Evolutionary conservation across 2,888 invertebrate genomes (phyloP), one percentile per base, ranked within the genome.

Genomic region (Acrobasis repandana): DNA sequence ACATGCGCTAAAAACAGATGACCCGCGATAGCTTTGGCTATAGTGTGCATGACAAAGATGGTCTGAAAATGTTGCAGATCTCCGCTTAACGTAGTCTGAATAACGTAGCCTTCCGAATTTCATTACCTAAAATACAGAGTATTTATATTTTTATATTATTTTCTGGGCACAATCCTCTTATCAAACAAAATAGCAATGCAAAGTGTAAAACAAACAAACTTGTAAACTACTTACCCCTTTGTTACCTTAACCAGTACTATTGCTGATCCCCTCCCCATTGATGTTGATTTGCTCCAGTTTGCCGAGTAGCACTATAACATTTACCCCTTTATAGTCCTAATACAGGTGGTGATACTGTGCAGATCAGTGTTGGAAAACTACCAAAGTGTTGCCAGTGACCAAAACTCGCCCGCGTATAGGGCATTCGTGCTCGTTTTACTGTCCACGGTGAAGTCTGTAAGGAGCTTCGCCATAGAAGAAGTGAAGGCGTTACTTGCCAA

Each of bases 301-400:
- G 69, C 68, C 70, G 60, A 73, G 70, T 77, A 70, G 75, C 80
- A 71, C 85, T 88, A 83, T 83, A 83, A 74, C 81, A 82, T 80
- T 84, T 85, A 88, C 88, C 83, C 85, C 86, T 87, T 88, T 90
- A 86, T 86, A 93, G 92, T 93, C 88, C 85, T 86, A 79, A 82
- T 93, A 87, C 94, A 95, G 85, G 93, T 97, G 68, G 95, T 96
- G 87, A 90, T 95, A 72, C 92, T 97, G 71, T 95, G 96, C 77
- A 95, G 96, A 82, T 93, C 93, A 65, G 90, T 97, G 48, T 86
- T 97, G 56, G 92, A 94, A 63, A 94, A 95, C 69, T 96, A 96
- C 88, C 92, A 93, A 11, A 93, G 93, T 70, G 94, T 94, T 80
- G 85, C 96, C 67, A 94, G 93, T 69, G 95, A 95, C 16, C 93